Base-by-base conservation (phyloP, 2,797 vertebrate genomes). In the Microctenopoma lineatum region DNA sequence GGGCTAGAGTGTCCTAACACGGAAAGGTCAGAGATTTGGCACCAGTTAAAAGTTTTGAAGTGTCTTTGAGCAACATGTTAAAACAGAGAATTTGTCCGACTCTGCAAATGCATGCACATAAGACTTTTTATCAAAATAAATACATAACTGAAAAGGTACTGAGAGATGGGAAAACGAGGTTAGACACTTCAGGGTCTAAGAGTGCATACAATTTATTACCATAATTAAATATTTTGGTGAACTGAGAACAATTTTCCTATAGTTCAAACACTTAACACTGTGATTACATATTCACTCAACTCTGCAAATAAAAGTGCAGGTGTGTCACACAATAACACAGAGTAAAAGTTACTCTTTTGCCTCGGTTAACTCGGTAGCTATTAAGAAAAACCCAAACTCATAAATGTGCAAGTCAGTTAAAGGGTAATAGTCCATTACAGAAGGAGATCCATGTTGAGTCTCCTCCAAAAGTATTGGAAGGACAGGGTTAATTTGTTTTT, bases 1-100 rank as follows among this genome's bases (percentile, higher is more conserved):
- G 81, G 75, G 87, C 85, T 79, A 5, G 44, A 79, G 65, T 84
- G 79, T 85, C 83, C 81, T 85, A 76, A 76, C 79, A 80, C 77
- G 15, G 46, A 92, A 90, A 91, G 89, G 90, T 90, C 90, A 91
- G 60, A 71, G 64, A 79, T 84, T 87, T 91, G 88, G 88, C 84
- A 57, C 65, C 38, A 61, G 61, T 38, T 47, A 14, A 80, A 60
- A 64, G 66, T 84, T 85, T 77, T 84, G 66, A 87, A 87, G 79
- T 77, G 70, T 82, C 84, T 79, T 84, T 64, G 70, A 85, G 80
- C 77, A 82, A 78, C 65, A 81, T 26, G n/a, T 55, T 44, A 52
- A 70, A 87, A 73, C 56, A 26, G 29, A 6, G 54, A 26, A 15
- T n/a, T 36, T 51, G 54, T 25, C 73, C 32, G 21, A 29, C 60